Evolutionary conservation across 1,140 invertebrate species (phyloP).

Genomic region (Trinorchestia longiramus): DNA sequence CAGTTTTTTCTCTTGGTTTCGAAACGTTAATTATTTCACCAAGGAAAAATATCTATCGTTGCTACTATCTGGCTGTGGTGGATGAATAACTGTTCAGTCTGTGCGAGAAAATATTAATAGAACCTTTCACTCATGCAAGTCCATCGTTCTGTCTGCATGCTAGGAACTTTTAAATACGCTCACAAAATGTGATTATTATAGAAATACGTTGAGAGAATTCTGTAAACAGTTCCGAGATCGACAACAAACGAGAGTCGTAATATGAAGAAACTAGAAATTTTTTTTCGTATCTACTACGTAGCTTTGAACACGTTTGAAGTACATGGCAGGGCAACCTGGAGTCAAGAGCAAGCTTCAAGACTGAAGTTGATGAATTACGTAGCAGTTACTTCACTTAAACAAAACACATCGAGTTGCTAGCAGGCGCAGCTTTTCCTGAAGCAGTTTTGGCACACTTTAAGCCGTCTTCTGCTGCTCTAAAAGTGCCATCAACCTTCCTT

Average conservation of each 20-base stretch:
- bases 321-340: too few species aligned
- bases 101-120: too few species aligned
- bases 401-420: background rate
- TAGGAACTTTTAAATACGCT: background rate
- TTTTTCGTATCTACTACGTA: background rate
- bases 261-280: background rate
- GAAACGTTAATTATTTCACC: too few species aligned
- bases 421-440: background rate
- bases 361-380: background rate
- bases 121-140: too few species aligned
- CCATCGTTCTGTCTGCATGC: background rate
- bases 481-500: slow-evolving; percentile 6
- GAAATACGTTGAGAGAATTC: background rate
- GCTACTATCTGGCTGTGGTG: too few species aligned
- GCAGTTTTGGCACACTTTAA: background rate
- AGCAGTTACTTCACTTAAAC: background rate
- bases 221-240: background rate
- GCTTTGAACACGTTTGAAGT: too few species aligned
- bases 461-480: background rate
- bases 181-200: background rate
- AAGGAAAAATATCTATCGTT: too few species aligned
- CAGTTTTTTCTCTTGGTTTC: too few species aligned
- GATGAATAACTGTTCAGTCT: too few species aligned
- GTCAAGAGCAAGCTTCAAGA: too few species aligned
- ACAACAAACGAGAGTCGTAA: background rate